Base-by-base conservation (phyloP, 1,140 invertebrate genomes). In the Aleiodes sp. region DNA sequence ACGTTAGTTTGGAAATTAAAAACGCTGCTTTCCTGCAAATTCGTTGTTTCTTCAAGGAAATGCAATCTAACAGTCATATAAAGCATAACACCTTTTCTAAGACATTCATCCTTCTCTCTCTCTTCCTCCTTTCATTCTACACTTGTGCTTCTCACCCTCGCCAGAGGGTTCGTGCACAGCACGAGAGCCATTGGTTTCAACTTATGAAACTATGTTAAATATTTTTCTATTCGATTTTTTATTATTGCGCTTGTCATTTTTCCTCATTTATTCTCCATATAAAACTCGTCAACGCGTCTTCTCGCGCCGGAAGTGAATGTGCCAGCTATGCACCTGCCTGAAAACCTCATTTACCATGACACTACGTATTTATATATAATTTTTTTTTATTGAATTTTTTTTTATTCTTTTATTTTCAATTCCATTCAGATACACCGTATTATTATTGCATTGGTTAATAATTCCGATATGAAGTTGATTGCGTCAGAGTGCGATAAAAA, bases 21-120 rank as follows among this genome's bases (percentile, higher is more conserved):
- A 52, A 21, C 46, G 21, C 21, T 68, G 62, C 59, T 74, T 73
- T 76, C 73, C 69, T 56, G 64, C 65, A 70, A 63, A 66, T 74
- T 68, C 74, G 62, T 79, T 80, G 78, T 80, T 82, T 80, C 78
- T 81, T 80, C 76, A 75, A 75, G 79, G 77, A 82, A 82, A 80
- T 74, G 78, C 78, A 80, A 82, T 82, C 75, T 76, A 73, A 70
- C 65, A 76, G 76, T 78, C 76, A 73, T 79, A 76, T 80, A 82
- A 81, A 81, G 78, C 76, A 79, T 76, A 73, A 66, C 71, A 59
- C 52, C 64, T 28, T 64, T 31, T 59, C n/a, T 31, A 2, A 59
- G 4, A n/a, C 16, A 10, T 56, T 24, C 4, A 26, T 60, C 10
- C 65, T 28, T 46, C 10, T 21, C 1, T 29, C 41, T 64, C 41